Base-by-base conservation (phyloP, 2,888 invertebrate species). In the Cotesia congregata region DNA sequence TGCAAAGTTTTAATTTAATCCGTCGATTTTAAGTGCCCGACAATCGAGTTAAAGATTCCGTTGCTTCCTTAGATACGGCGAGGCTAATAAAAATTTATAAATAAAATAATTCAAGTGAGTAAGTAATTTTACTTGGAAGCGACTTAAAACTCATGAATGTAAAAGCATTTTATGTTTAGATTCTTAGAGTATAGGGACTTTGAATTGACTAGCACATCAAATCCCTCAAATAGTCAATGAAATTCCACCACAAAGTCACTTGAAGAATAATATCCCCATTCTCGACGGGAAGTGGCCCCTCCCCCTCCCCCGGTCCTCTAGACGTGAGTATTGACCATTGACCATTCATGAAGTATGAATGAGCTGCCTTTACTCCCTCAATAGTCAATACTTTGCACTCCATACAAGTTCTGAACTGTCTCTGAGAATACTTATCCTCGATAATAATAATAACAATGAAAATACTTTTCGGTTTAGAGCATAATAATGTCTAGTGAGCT, bases 141-240 rank as follows among this genome's bases (percentile, higher is more conserved):
- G 30, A 30, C 30, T 30, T 0, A 30, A 30, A 4, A 30, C 30
- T 3, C 30, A 4, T 30, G 30, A 30, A 30, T 30, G 30, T 30
- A 30, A 83, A 83, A 87, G 86, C 85, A 86, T 86, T 81, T 83
- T 85, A 86, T 80, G 79, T 84, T 77, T 72, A 82, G 77, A 81
- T 81, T 72, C 82, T 62, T 17, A 3, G 62, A 15, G 20, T 0
- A 17, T 0, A 17, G 83, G 83, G 83, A 84, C 85, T 84, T 84
- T 85, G 84, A 83, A 50, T 50, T 50, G 7, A 50, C 50, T 50
- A 85, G 84, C 85, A 85, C 84, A 83, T 85, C 85, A 83, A 86
- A 87, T 86, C 81, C 79, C 76, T 79, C 82, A 85, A 86, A 82
- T 84, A 38, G 82, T 86, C 84, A 88, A 88, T 88, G 88, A 86